Percentiles rank a stretch among this genome's conserved stretches.
phyloP scores from a whole-genome alignment of 2,797 vertebrate species.

The Galaxias olidus region DNA sequence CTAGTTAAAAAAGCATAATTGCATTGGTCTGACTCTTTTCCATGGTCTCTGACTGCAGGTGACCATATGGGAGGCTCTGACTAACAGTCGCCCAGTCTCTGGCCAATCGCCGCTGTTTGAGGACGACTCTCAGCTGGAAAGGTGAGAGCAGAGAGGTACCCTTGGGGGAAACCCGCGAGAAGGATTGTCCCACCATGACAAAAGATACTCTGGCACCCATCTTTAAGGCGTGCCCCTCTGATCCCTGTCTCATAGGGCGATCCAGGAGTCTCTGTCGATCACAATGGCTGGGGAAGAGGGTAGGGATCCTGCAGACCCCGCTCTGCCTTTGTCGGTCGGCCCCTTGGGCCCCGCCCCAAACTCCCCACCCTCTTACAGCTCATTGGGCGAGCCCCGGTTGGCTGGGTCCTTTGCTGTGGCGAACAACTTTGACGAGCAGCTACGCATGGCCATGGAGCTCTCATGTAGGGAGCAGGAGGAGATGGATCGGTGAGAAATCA shows the following conservation, averaged over 20 bases:
- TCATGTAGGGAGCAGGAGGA: slow-evolving; percentile 89
- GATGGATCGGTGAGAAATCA: slow-evolving; percentile 72
- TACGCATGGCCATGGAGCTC: slow-evolving; percentile 90
- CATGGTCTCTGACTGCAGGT: slow-evolving; percentile 70
- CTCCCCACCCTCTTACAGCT: slow-evolving; percentile 69
- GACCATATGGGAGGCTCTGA: slow-evolving; percentile 95
- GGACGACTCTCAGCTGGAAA: slow-evolving; percentile 88
- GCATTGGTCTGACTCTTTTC: no score
- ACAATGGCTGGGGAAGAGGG: slow-evolving; percentile 71
- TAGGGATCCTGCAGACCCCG: slow-evolving; percentile 58
- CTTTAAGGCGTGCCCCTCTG: background rate
- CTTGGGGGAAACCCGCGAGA: no score
- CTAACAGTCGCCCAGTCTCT: slow-evolving; percentile 84
- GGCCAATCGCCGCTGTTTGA: slow-evolving; percentile 77
- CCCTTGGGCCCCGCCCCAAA: slow-evolving; percentile 58
- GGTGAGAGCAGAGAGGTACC: slow-evolving; percentile 63
- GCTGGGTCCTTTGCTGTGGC: slow-evolving; percentile 62
- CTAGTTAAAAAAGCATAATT: no score
- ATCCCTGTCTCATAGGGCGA: slow-evolving; percentile 73
- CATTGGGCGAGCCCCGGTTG: slow-evolving; percentile 53
- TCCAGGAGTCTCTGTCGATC: slow-evolving; percentile 90
- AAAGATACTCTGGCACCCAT: background rate
- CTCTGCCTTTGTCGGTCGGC: slow-evolving; percentile 56
- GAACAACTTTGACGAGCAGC: slow-evolving; percentile 88
- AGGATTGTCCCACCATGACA: background rate